Evolutionary conservation across 92 coral and sea anemone species (phyloP).

Genomic region (Umimayanthus chanpuru): DNA sequence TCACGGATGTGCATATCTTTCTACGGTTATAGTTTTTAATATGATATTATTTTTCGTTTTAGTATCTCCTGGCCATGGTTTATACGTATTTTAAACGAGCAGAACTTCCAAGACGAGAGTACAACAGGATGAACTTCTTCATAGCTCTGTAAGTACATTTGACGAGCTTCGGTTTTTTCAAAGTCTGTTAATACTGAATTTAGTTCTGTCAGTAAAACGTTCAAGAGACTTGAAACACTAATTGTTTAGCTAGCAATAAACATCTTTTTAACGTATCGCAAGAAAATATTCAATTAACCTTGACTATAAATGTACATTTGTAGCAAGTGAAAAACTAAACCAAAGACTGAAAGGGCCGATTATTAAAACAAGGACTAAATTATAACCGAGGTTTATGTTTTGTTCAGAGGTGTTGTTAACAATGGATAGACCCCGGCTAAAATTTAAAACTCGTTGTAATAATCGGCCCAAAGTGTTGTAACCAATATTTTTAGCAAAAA

Average conservation of each 20-base stretch:
- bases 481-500: not conserved
- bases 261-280: not conserved
- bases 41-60: constrained; percentile 1
- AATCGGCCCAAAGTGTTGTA: not conserved
- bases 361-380: no score
- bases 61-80: constrained; percentile 98
- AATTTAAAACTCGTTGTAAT: no score
- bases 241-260: not conserved
- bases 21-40: not conserved
- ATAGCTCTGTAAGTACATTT: constrained; percentile 89
- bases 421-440: no score
- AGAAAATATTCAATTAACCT: not conserved
- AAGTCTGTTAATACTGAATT: not conserved
- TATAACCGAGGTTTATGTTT: no score
- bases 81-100: constrained; percentile 96
- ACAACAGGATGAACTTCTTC: constrained; percentile 89
- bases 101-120: constrained; percentile 90
- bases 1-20: not conserved
- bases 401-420: no score
- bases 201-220: not conserved
- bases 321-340: not conserved
- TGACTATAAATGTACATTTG: not conserved
- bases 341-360: not conserved
- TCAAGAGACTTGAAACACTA: not conserved
- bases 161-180: not conserved